Evolutionary conservation across 30 jellyfish, hydroid and myxozoan species (phyloP).

Genomic region (Haliclystus octoradiatus): DNA sequence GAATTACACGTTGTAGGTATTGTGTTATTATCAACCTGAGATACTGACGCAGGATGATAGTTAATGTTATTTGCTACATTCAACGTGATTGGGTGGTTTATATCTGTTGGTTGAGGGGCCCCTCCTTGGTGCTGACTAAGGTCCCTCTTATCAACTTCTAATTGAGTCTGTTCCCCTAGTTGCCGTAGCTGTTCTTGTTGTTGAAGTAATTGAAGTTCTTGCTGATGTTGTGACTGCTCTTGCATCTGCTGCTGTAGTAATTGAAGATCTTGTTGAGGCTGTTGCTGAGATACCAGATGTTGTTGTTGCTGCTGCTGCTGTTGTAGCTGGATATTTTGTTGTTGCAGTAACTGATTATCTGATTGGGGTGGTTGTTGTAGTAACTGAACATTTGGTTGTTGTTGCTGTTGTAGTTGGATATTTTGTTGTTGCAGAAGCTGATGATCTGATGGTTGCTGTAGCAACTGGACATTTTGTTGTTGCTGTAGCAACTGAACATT

Average conservation of each 20-base stretch:
- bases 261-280: conserved; percentile 9
- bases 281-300: conserved; percentile 3
- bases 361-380: conserved; percentile 1
- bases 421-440: conserved; percentile 1
- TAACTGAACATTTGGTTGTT: neutral
- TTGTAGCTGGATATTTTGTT: conserved; percentile 1
- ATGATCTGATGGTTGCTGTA: neutral
- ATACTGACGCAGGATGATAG: too few species aligned
- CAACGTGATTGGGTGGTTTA: neutral
- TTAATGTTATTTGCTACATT: neutral
- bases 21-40: too few species aligned
- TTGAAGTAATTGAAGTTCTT: neutral
- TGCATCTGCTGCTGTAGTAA: neutral
- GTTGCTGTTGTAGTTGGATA: conserved; percentile 2
- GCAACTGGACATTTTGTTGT: neutral
- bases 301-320: conserved; percentile 2
- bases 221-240: neutral
- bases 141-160: neutral
- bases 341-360: conserved; percentile 1
- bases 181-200: conserved; percentile 1
- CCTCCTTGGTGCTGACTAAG: neutral
- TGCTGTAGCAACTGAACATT: neutral
- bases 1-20: too few species aligned
- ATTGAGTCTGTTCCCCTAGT: neutral
- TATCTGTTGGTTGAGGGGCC: conserved; percentile 1